Percentiles rank a stretch among this genome's conserved stretches.
These are phyloP conservation scores for Lagodon rhomboides DNA, from an alignment of 2,797 vertebrate genomes.

Conservation along the genomic window DNA sequence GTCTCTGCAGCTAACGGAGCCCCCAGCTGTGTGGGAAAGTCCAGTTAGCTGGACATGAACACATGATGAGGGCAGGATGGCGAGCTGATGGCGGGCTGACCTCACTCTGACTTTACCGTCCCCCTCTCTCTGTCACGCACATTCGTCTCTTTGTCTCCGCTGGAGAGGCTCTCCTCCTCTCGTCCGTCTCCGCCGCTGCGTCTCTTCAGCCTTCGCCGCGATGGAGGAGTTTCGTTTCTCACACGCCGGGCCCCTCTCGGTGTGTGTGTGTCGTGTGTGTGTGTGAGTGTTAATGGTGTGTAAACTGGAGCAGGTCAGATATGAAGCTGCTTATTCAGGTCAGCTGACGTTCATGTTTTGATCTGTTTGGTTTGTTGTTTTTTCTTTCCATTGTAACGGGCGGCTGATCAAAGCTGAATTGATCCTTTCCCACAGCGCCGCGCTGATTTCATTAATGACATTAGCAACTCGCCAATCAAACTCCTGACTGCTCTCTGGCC, in stretches of 20 bases:
- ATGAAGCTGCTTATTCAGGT: conserved; percentile 41
- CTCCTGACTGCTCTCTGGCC: neutral
- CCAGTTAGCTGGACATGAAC: conserved; percentile 31
- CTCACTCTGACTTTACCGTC: conserved; percentile 25
- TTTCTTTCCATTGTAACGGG: neutral
- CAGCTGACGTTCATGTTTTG: conserved; percentile 6
- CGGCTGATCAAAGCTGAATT: conserved; percentile 48
- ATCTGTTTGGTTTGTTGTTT: neutral
- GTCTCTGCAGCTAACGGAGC: conserved; percentile 21
- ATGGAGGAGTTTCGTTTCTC: no score
- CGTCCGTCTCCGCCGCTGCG: neutral
- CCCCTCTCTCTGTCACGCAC: conserved; percentile 43
- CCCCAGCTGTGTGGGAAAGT: conserved; percentile 28
- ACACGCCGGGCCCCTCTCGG: neutral
- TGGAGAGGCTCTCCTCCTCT: neutral
- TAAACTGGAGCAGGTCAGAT: conserved; percentile 16
- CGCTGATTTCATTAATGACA: conserved; percentile 56
- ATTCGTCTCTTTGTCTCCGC: conserved; percentile 32
- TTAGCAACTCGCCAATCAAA: conserved; percentile 46
- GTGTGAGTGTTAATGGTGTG: conserved; percentile 4
- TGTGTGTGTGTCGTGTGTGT: neutral
- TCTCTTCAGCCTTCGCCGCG: neutral
- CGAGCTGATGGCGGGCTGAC: conserved; percentile 39
- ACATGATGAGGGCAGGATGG: conserved; percentile 18
- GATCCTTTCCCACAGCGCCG: conserved; percentile 43